These are phyloP conservation scores for Notolepis coatsorum DNA, from an alignment of 2,797 vertebrate genomes.

Conservation along the genomic window DNA sequence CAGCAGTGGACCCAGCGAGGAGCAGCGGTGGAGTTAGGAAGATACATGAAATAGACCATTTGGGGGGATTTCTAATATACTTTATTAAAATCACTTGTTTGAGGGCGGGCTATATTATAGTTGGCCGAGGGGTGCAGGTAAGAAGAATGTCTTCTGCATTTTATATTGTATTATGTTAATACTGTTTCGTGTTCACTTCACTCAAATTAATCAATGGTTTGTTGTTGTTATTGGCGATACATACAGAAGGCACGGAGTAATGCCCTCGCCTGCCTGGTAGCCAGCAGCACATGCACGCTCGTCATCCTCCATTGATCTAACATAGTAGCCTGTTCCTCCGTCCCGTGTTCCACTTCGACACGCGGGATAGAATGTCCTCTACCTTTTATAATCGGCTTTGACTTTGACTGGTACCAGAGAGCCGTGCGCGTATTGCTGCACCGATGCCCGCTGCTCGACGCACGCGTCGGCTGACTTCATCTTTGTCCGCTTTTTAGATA, in stretches of 20 bases:
- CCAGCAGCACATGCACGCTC: conserved; percentile 71
- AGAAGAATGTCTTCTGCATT: conserved; percentile 53
- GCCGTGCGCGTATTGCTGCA: conserved; percentile 40
- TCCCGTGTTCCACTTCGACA: conserved; percentile 86
- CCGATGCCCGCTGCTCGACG: conserved; percentile 54
- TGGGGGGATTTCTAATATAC: conserved; percentile 34
- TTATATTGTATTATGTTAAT: no score
- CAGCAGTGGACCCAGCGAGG: conserved; percentile 88
- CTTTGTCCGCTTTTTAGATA: conserved; percentile 24
- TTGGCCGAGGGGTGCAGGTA: conserved; percentile 60
- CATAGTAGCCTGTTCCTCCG: conserved; percentile 78
- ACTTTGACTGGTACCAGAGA: conserved; percentile 79
- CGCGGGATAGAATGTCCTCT: conserved; percentile 84
- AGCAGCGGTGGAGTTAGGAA: conserved; percentile 62
- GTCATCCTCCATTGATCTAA: conserved; percentile 85
- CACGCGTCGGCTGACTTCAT: conserved; percentile 55
- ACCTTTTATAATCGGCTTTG: conserved; percentile 83
- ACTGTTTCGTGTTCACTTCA: background rate
- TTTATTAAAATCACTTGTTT: no score
- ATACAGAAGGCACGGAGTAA: conserved; percentile 6
- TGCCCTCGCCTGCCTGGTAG: conserved; percentile 31
- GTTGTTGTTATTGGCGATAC: conserved; percentile 23
- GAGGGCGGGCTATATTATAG: no score
- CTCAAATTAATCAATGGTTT: conserved; percentile 16
- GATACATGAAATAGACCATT: conserved; percentile 4